These are phyloP conservation scores for Pelecanoides urinatrix DNA, from an alignment of 2,113 vertebrate species.

Conservation along the genomic window DNA sequence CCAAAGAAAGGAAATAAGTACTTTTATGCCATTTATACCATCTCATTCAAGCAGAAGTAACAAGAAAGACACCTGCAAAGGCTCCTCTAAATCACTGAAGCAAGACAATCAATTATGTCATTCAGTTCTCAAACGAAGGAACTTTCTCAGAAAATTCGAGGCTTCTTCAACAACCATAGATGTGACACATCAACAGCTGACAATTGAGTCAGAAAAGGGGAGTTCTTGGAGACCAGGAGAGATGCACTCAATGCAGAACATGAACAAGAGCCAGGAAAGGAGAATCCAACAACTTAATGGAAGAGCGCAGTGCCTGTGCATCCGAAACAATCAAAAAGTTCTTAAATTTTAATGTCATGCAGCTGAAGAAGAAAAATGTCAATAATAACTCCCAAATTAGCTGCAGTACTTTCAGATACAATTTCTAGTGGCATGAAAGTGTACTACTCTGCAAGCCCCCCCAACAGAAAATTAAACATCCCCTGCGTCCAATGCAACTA, in stretches of 20 bases:
- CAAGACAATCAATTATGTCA: neutral
- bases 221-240: neutral
- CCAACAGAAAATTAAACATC: neutral
- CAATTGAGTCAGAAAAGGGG: neutral
- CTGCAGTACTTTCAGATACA: neutral
- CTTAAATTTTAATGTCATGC: neutral
- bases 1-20: neutral
- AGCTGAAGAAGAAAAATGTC: neutral
- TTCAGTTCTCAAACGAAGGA: neutral
- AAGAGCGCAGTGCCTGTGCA: accelerated
- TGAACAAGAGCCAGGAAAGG: neutral
- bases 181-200: neutral
- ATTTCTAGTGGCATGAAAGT: neutral
- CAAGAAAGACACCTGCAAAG: neutral
- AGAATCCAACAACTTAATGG: neutral
- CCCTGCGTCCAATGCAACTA: neutral
- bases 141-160: neutral
- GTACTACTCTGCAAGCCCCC: neutral
- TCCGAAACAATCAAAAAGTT: neutral
- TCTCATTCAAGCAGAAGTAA: neutral
- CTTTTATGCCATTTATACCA: neutral
- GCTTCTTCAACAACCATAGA: neutral
- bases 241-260: neutral
- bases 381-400: neutral
- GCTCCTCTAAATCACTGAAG: neutral